phyloP scores from a whole-genome alignment of 2,797 vertebrate species.

The Tachyglossus aculeatus region DNA sequence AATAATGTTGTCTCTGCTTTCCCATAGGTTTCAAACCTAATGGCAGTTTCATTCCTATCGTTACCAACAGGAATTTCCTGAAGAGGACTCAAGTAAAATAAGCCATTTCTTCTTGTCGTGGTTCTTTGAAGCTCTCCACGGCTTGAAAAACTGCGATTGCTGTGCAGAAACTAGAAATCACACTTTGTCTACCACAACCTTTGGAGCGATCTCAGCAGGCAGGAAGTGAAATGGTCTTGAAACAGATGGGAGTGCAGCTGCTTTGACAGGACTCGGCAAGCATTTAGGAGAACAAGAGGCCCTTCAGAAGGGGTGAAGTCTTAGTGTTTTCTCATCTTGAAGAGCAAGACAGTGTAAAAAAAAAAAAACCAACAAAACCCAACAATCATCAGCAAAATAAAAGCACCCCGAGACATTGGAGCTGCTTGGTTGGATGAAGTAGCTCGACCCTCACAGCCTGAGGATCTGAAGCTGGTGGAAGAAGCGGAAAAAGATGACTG shows the following conservation, averaged over 20 bases:
- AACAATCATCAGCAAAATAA: not conserved
- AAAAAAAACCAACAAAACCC: not conserved
- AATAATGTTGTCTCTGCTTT: not conserved
- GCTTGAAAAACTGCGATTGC: not conserved
- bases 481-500: conserved; percentile 61
- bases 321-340: not conserved
- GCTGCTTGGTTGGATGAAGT: rapidly evolving
- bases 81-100: not conserved
- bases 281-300: not conserved
- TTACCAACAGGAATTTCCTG: not conserved
- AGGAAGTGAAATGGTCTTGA: not conserved
- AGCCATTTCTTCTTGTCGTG: not conserved
- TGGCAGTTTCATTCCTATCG: not conserved
- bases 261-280: not conserved
- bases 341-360: conserved; percentile 9
- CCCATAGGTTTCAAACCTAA: not conserved
- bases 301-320: not conserved
- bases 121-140: not conserved
- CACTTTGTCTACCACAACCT: conserved; percentile 25
- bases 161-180: not conserved
- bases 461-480: not conserved
- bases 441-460: not conserved
- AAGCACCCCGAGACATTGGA: not conserved
- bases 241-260: not conserved
- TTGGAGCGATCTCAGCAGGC: conserved; percentile 5